A percentile compares a stretch with the other conserved stretches of the same genome.
phyloP scores from a whole-genome alignment of 1,140 invertebrate genomes.

The Aphis gossypii region DNA sequence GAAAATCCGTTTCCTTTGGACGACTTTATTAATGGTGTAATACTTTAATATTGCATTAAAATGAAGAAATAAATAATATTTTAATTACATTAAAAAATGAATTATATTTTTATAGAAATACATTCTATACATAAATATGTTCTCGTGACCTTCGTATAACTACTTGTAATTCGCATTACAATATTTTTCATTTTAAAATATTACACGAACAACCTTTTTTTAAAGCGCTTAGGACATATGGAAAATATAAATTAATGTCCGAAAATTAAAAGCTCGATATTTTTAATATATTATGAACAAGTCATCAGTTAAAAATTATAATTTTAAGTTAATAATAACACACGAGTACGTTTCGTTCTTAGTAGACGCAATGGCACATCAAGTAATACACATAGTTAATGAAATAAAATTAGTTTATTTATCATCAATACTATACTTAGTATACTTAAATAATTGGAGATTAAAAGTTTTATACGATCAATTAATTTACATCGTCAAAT shows the following conservation, averaged over 20 bases:
- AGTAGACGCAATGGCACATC: not conserved
- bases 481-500: too few species aligned
- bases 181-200: not conserved
- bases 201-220: not conserved
- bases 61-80: not conserved
- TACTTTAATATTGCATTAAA: not conserved
- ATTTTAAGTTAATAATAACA: not conserved
- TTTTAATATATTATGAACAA: not conserved
- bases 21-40: not conserved
- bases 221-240: not conserved
- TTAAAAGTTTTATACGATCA: too few species aligned
- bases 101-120: not conserved
- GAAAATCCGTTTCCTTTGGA: not conserved
- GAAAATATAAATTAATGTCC: not conserved
- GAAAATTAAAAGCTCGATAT: not conserved
- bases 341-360: not conserved
- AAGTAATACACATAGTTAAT: not conserved
- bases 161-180: not conserved
- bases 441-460: too few species aligned
- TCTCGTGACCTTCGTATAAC: not conserved
- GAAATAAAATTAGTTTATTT: not conserved
- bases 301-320: not conserved
- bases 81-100: not conserved
- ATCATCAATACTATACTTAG: not conserved
- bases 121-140: not conserved